Evolutionary conservation across 2,797 vertebrate species (phyloP).

Genomic region (Loris lydekkerianus): DNA sequence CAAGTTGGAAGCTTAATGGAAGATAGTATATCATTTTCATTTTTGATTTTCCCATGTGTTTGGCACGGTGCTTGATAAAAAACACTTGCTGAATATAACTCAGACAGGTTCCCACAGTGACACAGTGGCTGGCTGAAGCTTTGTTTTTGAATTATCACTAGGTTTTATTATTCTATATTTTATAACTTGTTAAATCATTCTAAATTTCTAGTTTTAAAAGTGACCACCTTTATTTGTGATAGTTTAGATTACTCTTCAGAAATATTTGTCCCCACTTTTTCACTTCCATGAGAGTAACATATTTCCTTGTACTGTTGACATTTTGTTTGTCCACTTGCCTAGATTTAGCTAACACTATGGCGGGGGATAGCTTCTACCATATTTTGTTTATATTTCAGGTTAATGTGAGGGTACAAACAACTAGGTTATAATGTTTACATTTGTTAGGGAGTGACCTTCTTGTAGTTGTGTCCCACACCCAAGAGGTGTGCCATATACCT

Average conservation of each 20-base stretch:
- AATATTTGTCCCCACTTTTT: neutral
- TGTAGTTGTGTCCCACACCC: no score
- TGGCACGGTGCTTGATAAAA: neutral
- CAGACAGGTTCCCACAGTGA: neutral
- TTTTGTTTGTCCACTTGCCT: neutral
- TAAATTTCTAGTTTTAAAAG: neutral
- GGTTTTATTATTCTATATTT: neutral
- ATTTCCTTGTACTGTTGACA: neutral
- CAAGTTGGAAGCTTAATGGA: neutral
- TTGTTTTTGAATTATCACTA: neutral
- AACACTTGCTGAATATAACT: neutral
- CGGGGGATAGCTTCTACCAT: neutral
- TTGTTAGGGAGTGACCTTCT: no score
- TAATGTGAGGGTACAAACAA: no score
- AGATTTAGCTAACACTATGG: neutral
- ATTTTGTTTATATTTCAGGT: neutral
- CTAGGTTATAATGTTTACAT: no score
- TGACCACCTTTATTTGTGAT: neutral
- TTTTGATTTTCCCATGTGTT: neutral
- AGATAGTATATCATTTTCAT: neutral
- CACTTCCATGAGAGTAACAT: neutral
- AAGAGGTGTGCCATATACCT: no score
- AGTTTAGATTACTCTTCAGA: neutral
- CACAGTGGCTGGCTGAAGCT: neutral
- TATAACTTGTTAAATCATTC: neutral